Conservation (phyloP, 2,797 vertebrate genomes). For the Diplodus sargus region DNA sequence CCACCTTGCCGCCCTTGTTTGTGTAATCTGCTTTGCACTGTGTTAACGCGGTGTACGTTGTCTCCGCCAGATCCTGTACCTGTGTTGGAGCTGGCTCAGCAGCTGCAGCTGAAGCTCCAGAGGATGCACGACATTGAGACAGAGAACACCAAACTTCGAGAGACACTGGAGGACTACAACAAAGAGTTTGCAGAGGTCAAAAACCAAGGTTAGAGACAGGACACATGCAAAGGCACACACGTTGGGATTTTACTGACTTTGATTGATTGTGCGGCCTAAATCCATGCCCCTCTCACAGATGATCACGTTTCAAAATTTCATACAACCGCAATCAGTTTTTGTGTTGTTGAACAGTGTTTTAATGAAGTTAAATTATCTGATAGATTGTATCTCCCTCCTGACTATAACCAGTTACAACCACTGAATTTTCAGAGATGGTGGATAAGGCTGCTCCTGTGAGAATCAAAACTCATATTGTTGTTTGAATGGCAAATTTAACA, state of each 20-base stretch:
- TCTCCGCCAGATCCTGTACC: conserved; percentile 92
- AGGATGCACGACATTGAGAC: conserved; percentile 98
- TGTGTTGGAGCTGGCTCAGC: conserved; percentile 95
- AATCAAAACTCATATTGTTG: not conserved
- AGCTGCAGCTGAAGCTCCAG: conserved; percentile 98
- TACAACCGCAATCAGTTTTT: not conserved
- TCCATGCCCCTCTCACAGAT: conserved; percentile 11
- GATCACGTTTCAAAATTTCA: not conserved
- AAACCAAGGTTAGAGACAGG: conserved; percentile 92
- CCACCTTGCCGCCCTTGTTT: conserved; percentile 69
- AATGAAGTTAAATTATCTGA: not conserved
- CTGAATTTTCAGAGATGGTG: not conserved
- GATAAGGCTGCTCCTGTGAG: not conserved
- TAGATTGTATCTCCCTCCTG: not conserved
- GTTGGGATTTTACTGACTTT: conserved; percentile 42
- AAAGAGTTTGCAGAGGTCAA: conserved; percentile 99
- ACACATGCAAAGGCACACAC: conserved; percentile 16
- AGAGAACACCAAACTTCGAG: conserved; percentile 98
- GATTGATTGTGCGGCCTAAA: not conserved
- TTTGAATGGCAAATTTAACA: conserved; percentile 6
- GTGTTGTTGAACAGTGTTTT: not conserved
- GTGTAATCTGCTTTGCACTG: conserved; percentile 69
- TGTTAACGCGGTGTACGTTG: conserved; percentile 70
- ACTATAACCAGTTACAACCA: not conserved
- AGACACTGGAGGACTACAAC: conserved; percentile 99